Base-by-base conservation (phyloP, 2,113 vertebrate species). In the Toxotes jaculatrix region DNA sequence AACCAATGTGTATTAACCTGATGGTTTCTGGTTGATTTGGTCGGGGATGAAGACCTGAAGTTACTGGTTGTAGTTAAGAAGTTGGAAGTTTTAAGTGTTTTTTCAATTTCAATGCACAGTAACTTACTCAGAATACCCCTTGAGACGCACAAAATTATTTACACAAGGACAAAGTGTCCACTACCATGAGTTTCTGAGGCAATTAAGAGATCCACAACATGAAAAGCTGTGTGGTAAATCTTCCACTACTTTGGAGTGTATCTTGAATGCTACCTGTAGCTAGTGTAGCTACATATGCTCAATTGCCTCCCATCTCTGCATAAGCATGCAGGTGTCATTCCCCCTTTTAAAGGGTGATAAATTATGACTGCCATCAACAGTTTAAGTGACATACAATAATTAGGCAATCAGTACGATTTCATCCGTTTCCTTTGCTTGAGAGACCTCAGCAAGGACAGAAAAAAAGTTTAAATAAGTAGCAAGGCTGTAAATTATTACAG, bases 281-380 rank as follows among this genome's bases (percentile, higher is more conserved):
- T 38, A 23, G 4, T 74, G 73, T n/a, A 62, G 77, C 77, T 79
- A 72, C 70, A 76, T 16, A 16, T 74, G 60, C 53, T 77, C 27
- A 45, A 10, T 8, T 9, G 40, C 38, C 27, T 84, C 23, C 31
- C 51, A 51, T 47, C 72, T 77, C 75, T 81, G 70, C 82, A 86
- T 34, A 51, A 16, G 1, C 43, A 80, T 86, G 75, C 75, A 81
- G 73, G 34, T 40, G 43, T 59, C 32, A 36, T 47, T 38, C 36
- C 31, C 23, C 64, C 73, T 84, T 79, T 87, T 84, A 85, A 89
- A 90, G 75, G 82, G 76, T 79, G 34, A 59, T 84, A 60, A 38
- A 59, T 38, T 23, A 71, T 74, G 57, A 83, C 74, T 86, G 49
- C 60, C 67, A 83, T 53, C 42, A 77, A 79, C 40, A 60, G n/a